A percentile compares a stretch with the other conserved stretches of the same genome.
These are phyloP conservation scores for Tinamus major DNA, from an alignment of 2,797 vertebrate species.

Conservation along the genomic window DNA sequence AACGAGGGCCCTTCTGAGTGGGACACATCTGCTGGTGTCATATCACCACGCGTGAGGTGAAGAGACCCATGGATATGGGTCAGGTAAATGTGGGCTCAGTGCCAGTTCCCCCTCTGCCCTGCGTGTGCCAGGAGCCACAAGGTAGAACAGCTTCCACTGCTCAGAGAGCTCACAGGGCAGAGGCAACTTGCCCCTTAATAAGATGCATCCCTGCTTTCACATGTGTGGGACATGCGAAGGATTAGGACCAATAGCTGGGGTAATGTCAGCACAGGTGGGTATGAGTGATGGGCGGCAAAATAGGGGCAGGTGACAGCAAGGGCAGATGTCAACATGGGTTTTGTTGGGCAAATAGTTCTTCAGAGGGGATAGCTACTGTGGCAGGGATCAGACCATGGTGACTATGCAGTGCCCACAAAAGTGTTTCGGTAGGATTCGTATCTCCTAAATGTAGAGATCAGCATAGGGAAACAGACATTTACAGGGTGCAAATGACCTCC, in stretches of 20 bases:
- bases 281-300: background rate
- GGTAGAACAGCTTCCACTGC: background rate
- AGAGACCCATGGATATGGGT: background rate
- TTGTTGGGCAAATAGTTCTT: background rate
- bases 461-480: background rate
- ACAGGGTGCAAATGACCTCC: accelerated
- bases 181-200: accelerated
- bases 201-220: accelerated
- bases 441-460: accelerated
- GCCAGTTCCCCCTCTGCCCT: background rate
- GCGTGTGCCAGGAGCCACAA: background rate
- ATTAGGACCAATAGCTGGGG: background rate
- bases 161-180: background rate
- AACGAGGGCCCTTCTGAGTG: background rate
- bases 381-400: background rate
- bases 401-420: background rate
- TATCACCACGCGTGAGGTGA: accelerated
- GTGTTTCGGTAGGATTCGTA: accelerated
- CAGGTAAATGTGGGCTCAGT: background rate
- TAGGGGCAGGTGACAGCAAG: background rate
- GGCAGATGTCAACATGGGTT: background rate
- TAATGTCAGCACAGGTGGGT: too few species aligned
- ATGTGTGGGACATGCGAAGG: accelerated
- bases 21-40: background rate
- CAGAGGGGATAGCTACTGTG: background rate